Evolutionary conservation across 2,113 vertebrate species (phyloP), one percentile per base, ranked within the genome.

Genomic region (Sinosuthora webbiana): DNA sequence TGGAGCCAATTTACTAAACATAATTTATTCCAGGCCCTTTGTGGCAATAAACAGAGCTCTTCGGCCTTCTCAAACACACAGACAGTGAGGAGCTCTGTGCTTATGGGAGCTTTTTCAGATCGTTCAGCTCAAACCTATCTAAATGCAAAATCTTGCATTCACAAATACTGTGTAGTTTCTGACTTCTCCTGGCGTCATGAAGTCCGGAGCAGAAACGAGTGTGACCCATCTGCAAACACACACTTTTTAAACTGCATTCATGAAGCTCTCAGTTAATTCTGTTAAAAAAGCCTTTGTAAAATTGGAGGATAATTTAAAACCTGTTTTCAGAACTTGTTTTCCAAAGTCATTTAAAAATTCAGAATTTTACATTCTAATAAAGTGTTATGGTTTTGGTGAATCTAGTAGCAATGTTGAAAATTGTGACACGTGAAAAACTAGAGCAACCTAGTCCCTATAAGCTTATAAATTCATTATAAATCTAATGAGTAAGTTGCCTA

Each of bases 21-120:
- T 98, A 98, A 98, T 97, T 96, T 97, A 97, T 95, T 96, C 97
- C 98, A 98, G 97, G 96, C 95, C 93, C 86, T 94, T 97, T 95
- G 49, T 83, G 96, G 92, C 90, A 96, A 98, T 94, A 97, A 97
- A 98, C 93, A 94, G 93, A 96, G 91, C 96, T 97, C 97, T 96
- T 97, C 96, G 97, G 97, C 73, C 96, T 96, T 87, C 95, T 94
- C 93, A 93, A 83, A 95, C 89, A 81, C 84, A 86, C 57, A 97
- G 96, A 95, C 93, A 96, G 92, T 90, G 65, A 92, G 93, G 93
- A 97, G 91, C 91, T 94, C 79, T 97, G 95, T 92, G 88, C 94
- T 97, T 96, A 94, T 53, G 84, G 89, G 79, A 95, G 52, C 67
- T 78, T 97, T 97, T 97, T 97, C 92, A 96, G 63, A 95, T 96